Evolutionary conservation across 2,113 vertebrate genomes (phyloP).

Genomic region (Brachyhypopomus occidentalis): DNA sequence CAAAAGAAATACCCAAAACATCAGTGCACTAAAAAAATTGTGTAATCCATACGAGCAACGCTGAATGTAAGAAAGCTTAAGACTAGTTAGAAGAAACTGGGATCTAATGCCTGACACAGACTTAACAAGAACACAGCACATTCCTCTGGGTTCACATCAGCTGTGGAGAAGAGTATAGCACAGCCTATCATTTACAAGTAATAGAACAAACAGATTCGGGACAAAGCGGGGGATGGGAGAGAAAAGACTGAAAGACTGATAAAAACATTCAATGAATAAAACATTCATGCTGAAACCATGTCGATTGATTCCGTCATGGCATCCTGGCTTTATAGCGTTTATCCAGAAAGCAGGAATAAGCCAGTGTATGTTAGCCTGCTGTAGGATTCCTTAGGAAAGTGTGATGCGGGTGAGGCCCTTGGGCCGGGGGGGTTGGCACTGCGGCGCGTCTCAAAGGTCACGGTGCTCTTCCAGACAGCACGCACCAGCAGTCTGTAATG

Average conservation of each 20-base stretch:
- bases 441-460: constrained; percentile 35
- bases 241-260: neutral
- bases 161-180: neutral
- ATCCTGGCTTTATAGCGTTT: neutral
- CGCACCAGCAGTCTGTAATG: constrained; percentile 39
- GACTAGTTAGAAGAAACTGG: neutral
- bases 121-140: constrained; percentile 16
- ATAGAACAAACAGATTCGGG: constrained; percentile 24
- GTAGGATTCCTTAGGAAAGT: constrained; percentile 43
- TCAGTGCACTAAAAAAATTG: neutral
- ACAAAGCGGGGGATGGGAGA: neutral
- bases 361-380: constrained; percentile 5
- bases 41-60: neutral
- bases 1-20: neutral
- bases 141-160: constrained; percentile 1
- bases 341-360: constrained; percentile 8
- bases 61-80: neutral
- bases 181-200: constrained; percentile 26
- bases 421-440: constrained; percentile 38
- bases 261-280: constrained; percentile 27
- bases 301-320: neutral
- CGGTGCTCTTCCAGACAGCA: constrained; percentile 30
- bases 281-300: constrained; percentile 3
- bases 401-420: constrained; percentile 28
- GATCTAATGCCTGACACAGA: neutral